Evolutionary conservation across 2,888 invertebrate genomes (phyloP).

Genomic region (Chelonus formosanus): DNA sequence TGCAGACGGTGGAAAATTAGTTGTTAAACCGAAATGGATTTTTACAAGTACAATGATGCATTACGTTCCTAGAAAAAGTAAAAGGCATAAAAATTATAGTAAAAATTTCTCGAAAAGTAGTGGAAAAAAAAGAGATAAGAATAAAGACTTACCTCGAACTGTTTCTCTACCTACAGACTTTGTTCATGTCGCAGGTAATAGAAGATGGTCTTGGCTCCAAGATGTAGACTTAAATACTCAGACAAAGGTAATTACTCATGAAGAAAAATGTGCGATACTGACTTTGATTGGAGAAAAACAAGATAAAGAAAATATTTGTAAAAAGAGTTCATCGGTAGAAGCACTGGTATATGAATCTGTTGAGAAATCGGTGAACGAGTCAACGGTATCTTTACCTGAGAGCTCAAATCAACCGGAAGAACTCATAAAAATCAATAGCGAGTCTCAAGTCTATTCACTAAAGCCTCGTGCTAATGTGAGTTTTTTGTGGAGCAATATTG

Average conservation of each 20-base stretch:
- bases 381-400: slow-evolving; percentile 20
- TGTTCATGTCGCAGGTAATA: slow-evolving; percentile 59
- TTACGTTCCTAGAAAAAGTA: slow-evolving; percentile 49
- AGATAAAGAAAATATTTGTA: slow-evolving; percentile 9
- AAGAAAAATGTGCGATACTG: slow-evolving; percentile 49
- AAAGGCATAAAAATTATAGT: slow-evolving; percentile 36
- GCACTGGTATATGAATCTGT: slow-evolving; percentile 18
- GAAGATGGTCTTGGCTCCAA: slow-evolving; percentile 44
- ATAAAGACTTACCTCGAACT: slow-evolving; percentile 9
- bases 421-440: neutral
- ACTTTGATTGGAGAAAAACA: slow-evolving; percentile 22
- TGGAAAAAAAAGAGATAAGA: slow-evolving; percentile 11
- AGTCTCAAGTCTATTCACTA: neutral
- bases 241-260: slow-evolving; percentile 49
- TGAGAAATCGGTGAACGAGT: slow-evolving; percentile 1
- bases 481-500: slow-evolving; percentile 30
- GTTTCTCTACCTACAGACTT: slow-evolving; percentile 56
- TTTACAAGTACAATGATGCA: slow-evolving; percentile 53
- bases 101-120: slow-evolving; percentile 24
- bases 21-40: slow-evolving; percentile 38
- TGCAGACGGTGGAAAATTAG: slow-evolving; percentile 11
- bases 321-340: slow-evolving; percentile 19
- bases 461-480: slow-evolving; percentile 25
- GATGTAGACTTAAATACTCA: slow-evolving; percentile 26
- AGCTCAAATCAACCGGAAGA: slow-evolving; percentile 16